Conservation (phyloP, 2,797 vertebrate species). For the Propithecus perrieri region DNA sequence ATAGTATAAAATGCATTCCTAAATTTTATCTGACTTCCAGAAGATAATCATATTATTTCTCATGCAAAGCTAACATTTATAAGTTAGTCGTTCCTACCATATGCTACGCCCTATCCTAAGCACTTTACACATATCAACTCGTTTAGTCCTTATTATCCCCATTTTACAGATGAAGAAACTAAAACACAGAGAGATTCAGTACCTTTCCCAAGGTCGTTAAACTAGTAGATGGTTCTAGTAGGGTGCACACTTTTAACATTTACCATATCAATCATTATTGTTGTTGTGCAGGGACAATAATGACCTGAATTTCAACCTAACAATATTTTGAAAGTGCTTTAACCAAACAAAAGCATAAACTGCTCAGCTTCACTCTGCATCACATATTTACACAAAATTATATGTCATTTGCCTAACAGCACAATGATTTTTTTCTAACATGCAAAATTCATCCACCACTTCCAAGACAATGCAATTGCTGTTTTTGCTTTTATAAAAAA, state of each 20-base stretch:
- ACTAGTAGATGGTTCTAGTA: background rate
- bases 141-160: background rate
- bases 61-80: background rate
- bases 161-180: background rate
- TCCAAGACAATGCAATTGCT: constrained; percentile 14
- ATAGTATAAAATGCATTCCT: background rate
- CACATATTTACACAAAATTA: constrained; percentile 14
- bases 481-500: constrained; percentile 46
- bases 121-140: background rate
- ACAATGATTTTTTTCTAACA: constrained; percentile 13
- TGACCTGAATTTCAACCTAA: constrained; percentile 15
- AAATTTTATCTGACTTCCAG: background rate
- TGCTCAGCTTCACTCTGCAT: background rate
- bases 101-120: background rate
- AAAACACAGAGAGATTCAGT: background rate
- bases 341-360: background rate
- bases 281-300: background rate
- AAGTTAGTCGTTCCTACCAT: background rate
- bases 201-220: background rate
- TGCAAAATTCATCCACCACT: background rate
- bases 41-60: background rate
- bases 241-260: background rate
- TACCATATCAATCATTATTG: background rate
- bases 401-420: constrained; percentile 21
- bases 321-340: background rate